Evolutionary conservation across 2,797 vertebrate species (phyloP).

Genomic region (Macroramphosus scolopax): DNA sequence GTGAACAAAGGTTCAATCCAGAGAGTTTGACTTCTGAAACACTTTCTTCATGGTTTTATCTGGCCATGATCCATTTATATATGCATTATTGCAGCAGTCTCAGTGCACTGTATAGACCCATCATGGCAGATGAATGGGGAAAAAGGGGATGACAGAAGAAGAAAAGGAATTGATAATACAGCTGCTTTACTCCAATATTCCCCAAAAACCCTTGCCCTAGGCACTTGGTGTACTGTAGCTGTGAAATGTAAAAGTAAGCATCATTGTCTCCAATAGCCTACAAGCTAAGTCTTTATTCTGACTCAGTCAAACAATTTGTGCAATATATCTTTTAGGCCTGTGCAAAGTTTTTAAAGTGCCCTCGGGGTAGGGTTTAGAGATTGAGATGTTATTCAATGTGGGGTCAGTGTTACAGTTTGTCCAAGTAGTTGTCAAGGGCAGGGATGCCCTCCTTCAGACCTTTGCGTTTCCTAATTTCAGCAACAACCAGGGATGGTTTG

Average conservation of each 20-base stretch:
- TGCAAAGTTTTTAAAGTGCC: slow-evolving; percentile 69
- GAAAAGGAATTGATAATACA: slow-evolving; percentile 46
- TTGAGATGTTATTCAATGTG: slow-evolving; percentile 58
- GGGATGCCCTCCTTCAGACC: slow-evolving; percentile 93
- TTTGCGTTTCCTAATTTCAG: slow-evolving; percentile 90
- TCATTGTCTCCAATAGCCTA: slow-evolving; percentile 42
- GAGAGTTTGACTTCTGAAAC: slow-evolving; percentile 42
- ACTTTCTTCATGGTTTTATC: slow-evolving; percentile 49
- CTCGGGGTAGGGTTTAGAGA: slow-evolving; percentile 61
- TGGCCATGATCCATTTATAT: slow-evolving; percentile 47
- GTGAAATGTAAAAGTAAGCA: slow-evolving; percentile 61
- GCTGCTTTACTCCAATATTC: slow-evolving; percentile 60
- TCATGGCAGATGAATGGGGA: slow-evolving; percentile 30
- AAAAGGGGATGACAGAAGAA: slow-evolving; percentile 35
- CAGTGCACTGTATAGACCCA: slow-evolving; percentile 64
- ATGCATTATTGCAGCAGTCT: slow-evolving; percentile 71
- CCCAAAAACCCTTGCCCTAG: slow-evolving; percentile 61
- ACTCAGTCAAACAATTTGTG: slow-evolving; percentile 58
- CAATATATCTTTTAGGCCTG: slow-evolving; percentile 58
- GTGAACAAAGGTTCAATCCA: slow-evolving; percentile 48
- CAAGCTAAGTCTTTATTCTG: slow-evolving; percentile 38
- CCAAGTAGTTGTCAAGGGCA: slow-evolving; percentile 90
- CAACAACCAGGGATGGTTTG: slow-evolving; percentile 81
- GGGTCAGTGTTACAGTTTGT: slow-evolving; percentile 83
- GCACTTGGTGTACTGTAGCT: slow-evolving; percentile 73